Percentiles rank a stretch among this genome's conserved stretches.
Evolutionary conservation across 1,140 invertebrate species (phyloP).

Genomic region (Araneus ventricosus): DNA sequence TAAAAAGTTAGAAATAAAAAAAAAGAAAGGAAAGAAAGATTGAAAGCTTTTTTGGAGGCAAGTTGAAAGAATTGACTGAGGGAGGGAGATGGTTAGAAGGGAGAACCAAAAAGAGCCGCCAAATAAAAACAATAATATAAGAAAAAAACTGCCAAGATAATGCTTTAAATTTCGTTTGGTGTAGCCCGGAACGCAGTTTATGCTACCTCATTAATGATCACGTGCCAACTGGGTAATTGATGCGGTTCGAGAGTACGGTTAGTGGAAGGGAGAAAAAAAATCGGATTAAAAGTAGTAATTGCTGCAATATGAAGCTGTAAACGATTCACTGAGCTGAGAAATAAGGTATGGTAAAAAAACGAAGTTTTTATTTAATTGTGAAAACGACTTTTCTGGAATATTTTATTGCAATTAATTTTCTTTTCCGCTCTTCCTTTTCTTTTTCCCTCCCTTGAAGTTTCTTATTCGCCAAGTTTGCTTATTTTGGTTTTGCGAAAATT

Average conservation of each 20-base stretch:
- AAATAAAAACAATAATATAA: slow-evolving; percentile 18
- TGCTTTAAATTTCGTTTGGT: slow-evolving; percentile 62
- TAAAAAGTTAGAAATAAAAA: not conserved
- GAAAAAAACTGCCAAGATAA: not conserved
- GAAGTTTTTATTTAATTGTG: slow-evolving; percentile 59
- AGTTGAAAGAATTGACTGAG: slow-evolving; percentile 33
- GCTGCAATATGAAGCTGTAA: slow-evolving; percentile 55
- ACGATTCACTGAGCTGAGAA: slow-evolving; percentile 57
- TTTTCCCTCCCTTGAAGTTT: not conserved
- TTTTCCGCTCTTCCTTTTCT: not conserved
- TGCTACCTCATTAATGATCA: slow-evolving; percentile 65
- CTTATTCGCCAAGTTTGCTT: not conserved
- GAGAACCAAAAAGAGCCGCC: not conserved
- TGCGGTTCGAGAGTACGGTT: slow-evolving; percentile 54
- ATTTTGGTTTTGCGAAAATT: not conserved
- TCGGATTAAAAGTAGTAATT: slow-evolving; percentile 55
- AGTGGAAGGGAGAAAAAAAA: not conserved
- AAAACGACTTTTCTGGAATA: slow-evolving; percentile 36
- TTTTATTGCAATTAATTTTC: slow-evolving; percentile 28
- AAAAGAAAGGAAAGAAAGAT: slow-evolving; percentile 1
- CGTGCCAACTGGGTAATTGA: slow-evolving; percentile 63
- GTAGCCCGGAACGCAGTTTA: slow-evolving; percentile 44
- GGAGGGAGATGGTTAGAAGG: not conserved
- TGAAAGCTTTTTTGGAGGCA: slow-evolving; percentile 15
- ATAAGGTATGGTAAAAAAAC: slow-evolving; percentile 24